Percentiles rank a stretch among this genome's conserved stretches.
phyloP scores from a whole-genome alignment of 2,888 invertebrate genomes.

The Acanthopleura granulata region DNA sequence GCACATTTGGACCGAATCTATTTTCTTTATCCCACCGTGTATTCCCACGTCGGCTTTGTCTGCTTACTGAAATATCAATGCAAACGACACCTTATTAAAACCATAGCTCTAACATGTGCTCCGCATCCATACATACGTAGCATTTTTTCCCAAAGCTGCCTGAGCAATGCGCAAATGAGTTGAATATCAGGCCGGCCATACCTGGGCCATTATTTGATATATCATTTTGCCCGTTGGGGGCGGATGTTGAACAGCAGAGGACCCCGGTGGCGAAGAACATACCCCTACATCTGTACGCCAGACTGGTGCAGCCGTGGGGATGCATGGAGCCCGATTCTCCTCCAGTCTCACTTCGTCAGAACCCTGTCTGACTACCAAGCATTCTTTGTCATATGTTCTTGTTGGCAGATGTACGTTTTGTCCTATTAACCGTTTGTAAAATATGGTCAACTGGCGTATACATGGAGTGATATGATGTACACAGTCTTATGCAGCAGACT shows the following conservation, averaged over 20 bases:
- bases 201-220: conserved; percentile 17
- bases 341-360: no score
- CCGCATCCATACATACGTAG: neutral
- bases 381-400: no score
- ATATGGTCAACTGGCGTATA: no score
- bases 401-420: no score
- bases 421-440: no score
- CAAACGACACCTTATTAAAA: neutral
- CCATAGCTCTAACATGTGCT: neutral
- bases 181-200: neutral
- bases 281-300: neutral
- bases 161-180: conserved; percentile 10
- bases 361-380: no score
- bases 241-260: neutral
- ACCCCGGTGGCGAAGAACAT: neutral
- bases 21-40: neutral
- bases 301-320: no score
- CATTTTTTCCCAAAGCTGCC: conserved; percentile 13
- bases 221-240: conserved; percentile 15
- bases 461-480: no score
- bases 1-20: neutral
- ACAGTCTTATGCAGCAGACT: no score
- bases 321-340: no score
- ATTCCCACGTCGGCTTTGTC: neutral
- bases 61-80: conserved; percentile 6